Base-by-base conservation (phyloP, 2,113 vertebrate species). In the Pogonocichla stellata region DNA sequence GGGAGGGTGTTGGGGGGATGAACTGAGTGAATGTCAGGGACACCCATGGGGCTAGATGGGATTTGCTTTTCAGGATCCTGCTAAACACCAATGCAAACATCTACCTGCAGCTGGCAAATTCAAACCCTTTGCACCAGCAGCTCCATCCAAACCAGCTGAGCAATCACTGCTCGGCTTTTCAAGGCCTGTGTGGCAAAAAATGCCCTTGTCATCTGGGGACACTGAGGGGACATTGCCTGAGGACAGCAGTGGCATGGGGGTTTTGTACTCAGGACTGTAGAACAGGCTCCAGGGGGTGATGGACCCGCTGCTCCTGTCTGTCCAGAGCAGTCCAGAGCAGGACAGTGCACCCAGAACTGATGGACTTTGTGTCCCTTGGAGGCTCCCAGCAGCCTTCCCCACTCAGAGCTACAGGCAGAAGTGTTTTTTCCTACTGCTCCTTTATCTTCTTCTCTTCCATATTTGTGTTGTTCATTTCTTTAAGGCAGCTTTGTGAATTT, bases 401-500 rank as follows among this genome's bases (percentile, higher is more conserved):
- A 4, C 72, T 5, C 50, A 80, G 65, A 43, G 45, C 78, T 31
- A 3, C 50, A 33, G n/a, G n/a, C 92, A 79, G 57, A 40, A 0
- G 5, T 47, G 78, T 43, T 88, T 94, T 75, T 75, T 88, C 83
- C 94, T 88, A 61, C 79, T 65, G 83, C 82, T 93, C 78, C 78
- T 92, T 91, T 94, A 34, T 80, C 94, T 92, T 80, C 94, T 94
- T 58, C 80, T 96, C 79, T 94, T 80, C 81, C 61, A 1, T 93
- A 86, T 96, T 88, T 92, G 31, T 95, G 90, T 86, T 92, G 65
- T 92, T 92, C 34, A 3, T 94, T 89, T 84, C 94, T 67, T 79
- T 48, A 81, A 56, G 64, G 85, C 88, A 94, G 79, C 93, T 94
- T 88, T 81, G 83, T 94, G 92, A 88, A 48, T 42, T 62, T 69